Evolutionary conservation across 2,113 vertebrate genomes (phyloP), one percentile per base, ranked within the genome.

Genomic region (Drymodes brunneopygia): DNA sequence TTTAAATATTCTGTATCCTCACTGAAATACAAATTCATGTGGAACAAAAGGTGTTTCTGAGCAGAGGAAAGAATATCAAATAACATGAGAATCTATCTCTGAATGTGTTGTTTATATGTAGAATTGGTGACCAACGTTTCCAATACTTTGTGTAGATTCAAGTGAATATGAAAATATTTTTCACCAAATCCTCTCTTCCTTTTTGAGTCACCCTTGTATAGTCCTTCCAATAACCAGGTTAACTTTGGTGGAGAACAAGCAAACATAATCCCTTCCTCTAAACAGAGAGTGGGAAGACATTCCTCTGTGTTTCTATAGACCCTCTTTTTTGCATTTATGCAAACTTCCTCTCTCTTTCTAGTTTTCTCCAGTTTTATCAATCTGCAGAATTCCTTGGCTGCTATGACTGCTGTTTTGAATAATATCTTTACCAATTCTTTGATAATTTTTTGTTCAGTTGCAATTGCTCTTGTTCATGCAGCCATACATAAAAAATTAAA

Each of bases 1-100:
- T 92, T 97, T 44, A 94, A 82, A 88, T 91, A 93, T 64, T 91
- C 71, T 65, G 19, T 86, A 50, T 92, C 51, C 62, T 78, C 38
- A 53, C 31, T 42, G 50, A 94, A 93, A 93, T 79, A 61, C 27
- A 78, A 80, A 81, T 72, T 65, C n/a, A 51, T 45, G 56, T 28
- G 20, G 29, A 93, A 92, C 36, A 88, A 92, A 95, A 95, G 69
- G 31, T 92, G 17, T 61, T 89, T 75, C 38, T 90, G 74, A 69
- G 50, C 20, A 92, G 22, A 90, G 27, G 58, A 56, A 92, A 74
- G 25, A 93, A 57, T 94, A 51, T 57, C 67, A 90, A 91, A 22
- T 38, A 57, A 53, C 20, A 36, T 15, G 25, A 50, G 5, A 90
- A 42, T 42, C n/a, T 74, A 33, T n/a, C 31, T 66, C 25, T n/a